Percentiles rank a stretch among this genome's conserved stretches.
Evolutionary conservation across 2,888 invertebrate genomes (phyloP).

Genomic region (Frankliniella intonsa): DNA sequence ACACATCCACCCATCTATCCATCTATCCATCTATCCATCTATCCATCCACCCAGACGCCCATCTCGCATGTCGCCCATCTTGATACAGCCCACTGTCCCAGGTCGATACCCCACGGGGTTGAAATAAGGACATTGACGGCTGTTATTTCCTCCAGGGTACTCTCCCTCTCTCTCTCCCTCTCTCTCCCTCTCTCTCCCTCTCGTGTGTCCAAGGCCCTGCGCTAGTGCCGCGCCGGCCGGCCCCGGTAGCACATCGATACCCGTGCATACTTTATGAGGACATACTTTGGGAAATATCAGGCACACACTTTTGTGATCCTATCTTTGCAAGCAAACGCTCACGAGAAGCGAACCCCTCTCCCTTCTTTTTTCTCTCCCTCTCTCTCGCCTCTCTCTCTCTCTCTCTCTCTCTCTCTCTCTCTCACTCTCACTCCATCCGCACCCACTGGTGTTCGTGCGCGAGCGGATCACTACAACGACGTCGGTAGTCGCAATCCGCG

Average conservation of each 20-base stretch:
- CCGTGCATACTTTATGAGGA: constrained; percentile 13
- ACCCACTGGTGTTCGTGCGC: too few species aligned
- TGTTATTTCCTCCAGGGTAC: too few species aligned
- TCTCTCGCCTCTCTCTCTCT: not conserved
- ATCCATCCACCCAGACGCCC: too few species aligned
- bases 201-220: not conserved
- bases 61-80: not conserved
- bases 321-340: not conserved
- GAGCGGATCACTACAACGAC: too few species aligned
- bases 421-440: not conserved
- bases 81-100: not conserved
- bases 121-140: too few species aligned
- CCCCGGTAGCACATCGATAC: not conserved
- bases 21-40: too few species aligned
- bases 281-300: constrained; percentile 17
- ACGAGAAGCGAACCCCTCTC: not conserved
- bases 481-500: too few species aligned
- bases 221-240: not conserved
- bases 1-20: too few species aligned
- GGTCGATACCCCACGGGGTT: too few species aligned
- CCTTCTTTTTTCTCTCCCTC: not conserved
- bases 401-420: not conserved
- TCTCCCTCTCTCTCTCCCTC: not conserved
- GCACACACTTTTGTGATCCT: not conserved
- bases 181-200: not conserved